phyloP scores from a whole-genome alignment of 2,797 vertebrate genomes.

The Sparidentex hasta region DNA sequence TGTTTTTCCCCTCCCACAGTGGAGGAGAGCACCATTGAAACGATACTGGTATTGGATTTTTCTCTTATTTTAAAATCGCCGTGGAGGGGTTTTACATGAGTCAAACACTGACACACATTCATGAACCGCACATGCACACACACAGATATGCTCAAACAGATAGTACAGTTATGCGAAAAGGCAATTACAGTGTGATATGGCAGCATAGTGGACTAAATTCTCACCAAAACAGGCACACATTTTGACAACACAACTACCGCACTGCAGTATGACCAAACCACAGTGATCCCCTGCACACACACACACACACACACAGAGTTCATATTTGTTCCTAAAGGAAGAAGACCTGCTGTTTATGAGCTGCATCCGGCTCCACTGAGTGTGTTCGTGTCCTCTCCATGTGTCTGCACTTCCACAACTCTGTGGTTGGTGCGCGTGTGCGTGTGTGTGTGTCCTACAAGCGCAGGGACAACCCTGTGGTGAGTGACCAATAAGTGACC shows the following conservation, averaged over 20 bases:
- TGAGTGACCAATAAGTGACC: constrained; percentile 74
- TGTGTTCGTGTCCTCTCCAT: constrained; percentile 13
- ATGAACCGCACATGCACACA: constrained; percentile 3
- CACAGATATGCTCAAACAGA: constrained; percentile 2
- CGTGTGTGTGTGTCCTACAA: constrained; percentile 27
- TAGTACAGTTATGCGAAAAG: constrained; percentile 35
- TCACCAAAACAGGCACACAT: constrained; percentile 18
- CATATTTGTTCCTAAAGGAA: constrained; percentile 35
- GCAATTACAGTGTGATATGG: constrained; percentile 35
- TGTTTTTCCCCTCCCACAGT: constrained; percentile 64
- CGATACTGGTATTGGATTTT: constrained; percentile 54
- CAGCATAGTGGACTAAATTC: constrained; percentile 17
- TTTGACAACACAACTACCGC: constrained; percentile 39
- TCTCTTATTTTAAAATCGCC: constrained; percentile 59
- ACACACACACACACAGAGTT: background rate
- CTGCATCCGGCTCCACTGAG: constrained; percentile 40
- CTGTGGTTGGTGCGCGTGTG: constrained; percentile 24
- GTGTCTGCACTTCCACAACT: constrained; percentile 21
- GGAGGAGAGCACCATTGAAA: constrained; percentile 46
- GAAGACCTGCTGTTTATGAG: constrained; percentile 34
- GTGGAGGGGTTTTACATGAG: constrained; percentile 50
- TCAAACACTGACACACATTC: constrained; percentile 4
- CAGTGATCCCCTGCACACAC: constrained; percentile 33
- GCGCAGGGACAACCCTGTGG: constrained; percentile 65
- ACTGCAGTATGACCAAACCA: constrained; percentile 58